Evolutionary conservation across 2,797 vertebrate species (phyloP), one percentile per base, ranked within the genome.

Genomic region (Arremon aurantiirostris): DNA sequence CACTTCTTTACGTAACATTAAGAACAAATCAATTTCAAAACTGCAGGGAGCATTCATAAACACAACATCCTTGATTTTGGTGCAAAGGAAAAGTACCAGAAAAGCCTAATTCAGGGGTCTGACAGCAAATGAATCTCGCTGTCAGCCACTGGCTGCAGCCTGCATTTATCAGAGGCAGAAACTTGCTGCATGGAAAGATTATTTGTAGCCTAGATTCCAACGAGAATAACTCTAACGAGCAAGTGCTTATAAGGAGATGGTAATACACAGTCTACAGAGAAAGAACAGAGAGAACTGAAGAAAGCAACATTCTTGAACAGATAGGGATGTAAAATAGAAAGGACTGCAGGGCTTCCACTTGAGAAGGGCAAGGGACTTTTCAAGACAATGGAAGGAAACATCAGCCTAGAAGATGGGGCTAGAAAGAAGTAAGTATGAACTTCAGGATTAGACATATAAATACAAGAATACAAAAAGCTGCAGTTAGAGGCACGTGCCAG

Each of bases 221-320:
- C 96, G 73, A 94, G 94, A 95, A 95, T 94, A 95, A 95, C 94
- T 95, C 93, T 89, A 95, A 95, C 72, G 0, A 94, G 94, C 94
- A 95, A 95, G 93, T 93, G 89, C 94, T 95, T 97, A 95, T 95
- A 97, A 95, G 94, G 96, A 95, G 94, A 95, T 95, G 86, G 93
- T 65, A 92, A 95, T 85, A 94, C 90, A 92, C 44, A 80, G 93
- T 46, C 90, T 24, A 57, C 86, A 83, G 65, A 85, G 90, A 87
- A 94, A 93, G 90, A 68, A 81, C 78, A 82, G 64, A 28, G 50
- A 94, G 89, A 88, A 90, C 35, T 44, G 42, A 35, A 94, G 91
- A 94, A 95, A 91, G 85, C 57, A 90, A 82, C 82, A 72, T 90
- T 94, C 94, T 85, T 93, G 61, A 93, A 61, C 50, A 68, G 76